Percentiles rank a stretch among this genome's conserved stretches.
phyloP scores from a whole-genome alignment of 1,140 invertebrate species.

The Stenopsyche tienmushanensis region DNA sequence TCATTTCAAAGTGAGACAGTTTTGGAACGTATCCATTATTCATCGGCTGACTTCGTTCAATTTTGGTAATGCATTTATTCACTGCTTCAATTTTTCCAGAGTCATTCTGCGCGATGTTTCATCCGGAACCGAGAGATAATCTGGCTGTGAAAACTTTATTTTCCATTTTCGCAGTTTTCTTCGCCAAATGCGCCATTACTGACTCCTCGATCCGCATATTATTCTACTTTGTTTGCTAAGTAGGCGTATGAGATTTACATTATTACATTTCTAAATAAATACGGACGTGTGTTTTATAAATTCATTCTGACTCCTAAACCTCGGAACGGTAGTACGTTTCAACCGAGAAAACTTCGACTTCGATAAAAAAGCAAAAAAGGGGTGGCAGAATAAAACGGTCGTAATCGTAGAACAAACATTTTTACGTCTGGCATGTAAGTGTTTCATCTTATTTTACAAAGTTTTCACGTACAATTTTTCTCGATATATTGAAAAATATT shows the following conservation, averaged over 20 bases:
- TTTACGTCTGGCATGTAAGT: too few species aligned
- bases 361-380: too few species aligned
- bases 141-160: neutral
- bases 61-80: neutral
- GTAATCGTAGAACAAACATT: too few species aligned
- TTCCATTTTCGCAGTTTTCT: slow-evolving; percentile 6
- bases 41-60: neutral
- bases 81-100: neutral
- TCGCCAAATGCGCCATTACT: slow-evolving; percentile 11
- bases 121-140: neutral
- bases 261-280: too few species aligned
- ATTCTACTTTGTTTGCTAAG: slow-evolving; percentile 25
- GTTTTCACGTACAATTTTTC: too few species aligned
- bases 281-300: too few species aligned
- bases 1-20: too few species aligned
- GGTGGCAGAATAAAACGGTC: too few species aligned
- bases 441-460: too few species aligned
- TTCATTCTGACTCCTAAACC: too few species aligned
- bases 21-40: neutral
- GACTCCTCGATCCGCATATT: slow-evolving; percentile 13
- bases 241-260: slow-evolving; percentile 15
- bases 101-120: neutral
- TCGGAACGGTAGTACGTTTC: too few species aligned
- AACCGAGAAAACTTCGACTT: too few species aligned
- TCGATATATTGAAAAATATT: slow-evolving; percentile 29